A percentile compares a stretch with the other conserved stretches of the same genome.
These are phyloP conservation scores for Azorinus chamasolen DNA, from an alignment of 2,888 invertebrate genomes.

Conservation along the genomic window DNA sequence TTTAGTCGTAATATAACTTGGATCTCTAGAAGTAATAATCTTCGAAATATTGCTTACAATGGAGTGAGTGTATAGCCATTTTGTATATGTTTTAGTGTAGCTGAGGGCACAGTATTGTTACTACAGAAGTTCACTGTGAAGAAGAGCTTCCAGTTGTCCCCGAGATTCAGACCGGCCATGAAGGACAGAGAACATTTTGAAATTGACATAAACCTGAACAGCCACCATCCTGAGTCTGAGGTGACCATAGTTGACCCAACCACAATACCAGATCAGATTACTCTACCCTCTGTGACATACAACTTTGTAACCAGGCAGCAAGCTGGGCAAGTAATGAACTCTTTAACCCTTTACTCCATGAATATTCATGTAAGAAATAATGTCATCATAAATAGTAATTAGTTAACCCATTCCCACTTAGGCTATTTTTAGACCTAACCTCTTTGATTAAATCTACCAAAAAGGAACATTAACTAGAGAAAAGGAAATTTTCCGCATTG, in stretches of 20 bases:
- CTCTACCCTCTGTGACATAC: constrained; percentile 57
- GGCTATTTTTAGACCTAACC: no score
- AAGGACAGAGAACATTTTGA: constrained; percentile 47
- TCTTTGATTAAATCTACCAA: no score
- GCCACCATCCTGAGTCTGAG: constrained; percentile 66
- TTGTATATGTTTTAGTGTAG: constrained; percentile 59
- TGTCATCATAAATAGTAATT: no score
- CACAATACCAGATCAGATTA: constrained; percentile 43
- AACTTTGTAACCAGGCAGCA: constrained; percentile 66
- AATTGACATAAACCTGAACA: constrained; percentile 73
- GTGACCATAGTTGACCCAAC: constrained; percentile 61
- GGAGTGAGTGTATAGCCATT: no score
- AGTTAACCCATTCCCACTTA: no score
- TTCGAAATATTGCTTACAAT: no score
- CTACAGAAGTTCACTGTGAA: constrained; percentile 72
- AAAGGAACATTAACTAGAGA: no score
- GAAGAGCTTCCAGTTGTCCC: constrained; percentile 59
- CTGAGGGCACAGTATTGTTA: constrained; percentile 69
- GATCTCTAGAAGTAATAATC: no score
- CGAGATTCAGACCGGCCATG: constrained; percentile 38
- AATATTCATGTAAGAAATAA: no score
- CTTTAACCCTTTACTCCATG: no score
- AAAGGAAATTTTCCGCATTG: no score
- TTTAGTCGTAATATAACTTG: no score
- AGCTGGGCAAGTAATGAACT: constrained; percentile 66